Evolutionary conservation across 2,113 vertebrate species (phyloP).

Genomic region (Pollimyrus isidori): DNA sequence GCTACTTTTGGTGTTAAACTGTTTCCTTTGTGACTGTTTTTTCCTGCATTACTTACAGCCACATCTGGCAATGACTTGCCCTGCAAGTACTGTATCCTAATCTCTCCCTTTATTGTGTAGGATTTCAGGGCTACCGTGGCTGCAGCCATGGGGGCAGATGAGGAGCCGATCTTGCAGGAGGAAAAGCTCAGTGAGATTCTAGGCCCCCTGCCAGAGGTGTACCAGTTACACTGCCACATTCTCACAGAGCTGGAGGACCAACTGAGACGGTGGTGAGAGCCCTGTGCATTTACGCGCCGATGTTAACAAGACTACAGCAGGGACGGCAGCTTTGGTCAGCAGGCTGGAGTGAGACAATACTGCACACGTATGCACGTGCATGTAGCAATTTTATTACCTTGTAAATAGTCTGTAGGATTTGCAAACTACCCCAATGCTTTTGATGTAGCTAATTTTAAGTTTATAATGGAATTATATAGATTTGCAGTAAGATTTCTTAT

Average conservation of each 20-base stretch:
- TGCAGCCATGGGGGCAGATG: constrained; percentile 57
- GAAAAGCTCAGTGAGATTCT: constrained; percentile 73
- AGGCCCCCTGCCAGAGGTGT: constrained; percentile 73
- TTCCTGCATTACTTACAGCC: not conserved
- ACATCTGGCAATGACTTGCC: not conserved
- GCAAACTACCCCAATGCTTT: not conserved
- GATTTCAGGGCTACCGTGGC: constrained; percentile 71
- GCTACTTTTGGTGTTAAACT: not conserved
- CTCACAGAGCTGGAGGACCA: constrained; percentile 74
- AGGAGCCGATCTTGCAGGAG: constrained; percentile 59
- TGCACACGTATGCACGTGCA: not conserved
- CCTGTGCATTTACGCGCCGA: not conserved
- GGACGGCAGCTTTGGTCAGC: not conserved
- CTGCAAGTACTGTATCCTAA: not conserved
- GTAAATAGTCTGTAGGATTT: not conserved
- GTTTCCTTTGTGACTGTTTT: not conserved
- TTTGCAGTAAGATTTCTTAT: not conserved
- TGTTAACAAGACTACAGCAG: not conserved
- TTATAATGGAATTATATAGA: not conserved
- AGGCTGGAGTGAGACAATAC: not conserved
- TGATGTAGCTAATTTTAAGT: not conserved
- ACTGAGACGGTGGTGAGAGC: constrained; percentile 71
- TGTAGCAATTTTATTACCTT: not conserved
- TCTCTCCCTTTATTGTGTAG: constrained; percentile 46
- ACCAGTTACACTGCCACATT: constrained; percentile 72